A percentile compares a stretch with the other conserved stretches of the same genome.
Evolutionary conservation across 2,113 vertebrate species (phyloP).

Genomic region (Malurus elegans): DNA sequence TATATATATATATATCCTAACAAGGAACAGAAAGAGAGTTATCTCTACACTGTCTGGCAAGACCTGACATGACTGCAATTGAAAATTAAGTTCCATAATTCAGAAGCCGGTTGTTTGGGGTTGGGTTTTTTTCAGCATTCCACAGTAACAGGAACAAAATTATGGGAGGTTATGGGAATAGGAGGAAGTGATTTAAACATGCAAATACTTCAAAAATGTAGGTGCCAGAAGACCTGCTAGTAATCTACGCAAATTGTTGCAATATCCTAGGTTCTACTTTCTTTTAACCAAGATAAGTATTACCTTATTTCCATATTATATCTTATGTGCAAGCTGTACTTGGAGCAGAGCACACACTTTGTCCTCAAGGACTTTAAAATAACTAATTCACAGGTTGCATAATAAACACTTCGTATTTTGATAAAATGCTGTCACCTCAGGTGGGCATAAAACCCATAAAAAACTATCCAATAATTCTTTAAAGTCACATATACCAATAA

Average conservation of each 20-base stretch:
- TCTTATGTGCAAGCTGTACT: background rate
- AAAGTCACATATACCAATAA: background rate
- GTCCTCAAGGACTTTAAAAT: background rate
- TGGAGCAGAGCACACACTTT: background rate
- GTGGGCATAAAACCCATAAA: background rate
- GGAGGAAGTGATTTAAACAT: constrained; percentile 10
- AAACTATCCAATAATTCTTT: background rate
- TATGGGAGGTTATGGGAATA: background rate
- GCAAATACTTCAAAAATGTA: background rate
- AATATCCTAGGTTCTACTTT: background rate
- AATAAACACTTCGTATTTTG: background rate
- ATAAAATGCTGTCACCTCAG: background rate
- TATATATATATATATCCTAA: background rate
- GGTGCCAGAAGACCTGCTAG: background rate
- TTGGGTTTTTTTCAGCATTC: background rate
- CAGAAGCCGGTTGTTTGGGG: background rate
- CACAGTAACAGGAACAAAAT: background rate
- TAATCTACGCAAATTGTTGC: background rate
- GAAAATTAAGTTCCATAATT: constrained; percentile 4
- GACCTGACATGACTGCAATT: constrained; percentile 12
- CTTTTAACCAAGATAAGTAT: background rate
- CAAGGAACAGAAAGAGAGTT: background rate
- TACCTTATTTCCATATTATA: background rate
- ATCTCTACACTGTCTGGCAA: background rate
- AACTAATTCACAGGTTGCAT: background rate